Conservation (phyloP, 2,888 invertebrate species). For the Xestia c-nigrum region DNA sequence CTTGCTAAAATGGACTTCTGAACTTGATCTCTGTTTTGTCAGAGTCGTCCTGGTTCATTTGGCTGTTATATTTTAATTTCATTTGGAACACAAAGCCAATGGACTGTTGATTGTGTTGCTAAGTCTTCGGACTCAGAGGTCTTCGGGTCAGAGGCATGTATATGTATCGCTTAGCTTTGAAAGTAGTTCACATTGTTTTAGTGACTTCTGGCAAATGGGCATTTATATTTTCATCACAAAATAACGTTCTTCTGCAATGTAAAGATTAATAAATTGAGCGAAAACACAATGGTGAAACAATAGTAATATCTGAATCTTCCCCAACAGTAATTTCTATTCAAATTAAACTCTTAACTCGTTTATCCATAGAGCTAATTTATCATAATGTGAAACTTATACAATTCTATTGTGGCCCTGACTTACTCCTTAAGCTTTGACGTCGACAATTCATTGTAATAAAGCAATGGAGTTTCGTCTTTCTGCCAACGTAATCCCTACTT, state of each 20-base stretch:
- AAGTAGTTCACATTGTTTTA: neutral
- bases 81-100: constrained; percentile 36
- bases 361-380: constrained; percentile 58
- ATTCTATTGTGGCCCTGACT: constrained; percentile 58
- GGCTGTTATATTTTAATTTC: constrained; percentile 25
- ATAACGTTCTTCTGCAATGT: neutral
- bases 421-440: constrained; percentile 54
- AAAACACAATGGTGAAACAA: constrained; percentile 10
- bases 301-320: constrained; percentile 13
- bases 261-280: neutral
- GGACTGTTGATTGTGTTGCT: constrained; percentile 17
- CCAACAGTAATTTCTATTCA: constrained; percentile 40
- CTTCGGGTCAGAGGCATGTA: neutral
- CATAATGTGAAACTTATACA: constrained; percentile 60
- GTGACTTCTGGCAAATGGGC: neutral
- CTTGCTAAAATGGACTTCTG: constrained; percentile 2
- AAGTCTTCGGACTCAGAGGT: neutral
- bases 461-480: constrained; percentile 54
- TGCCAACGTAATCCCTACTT: constrained; percentile 61
- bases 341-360: constrained; percentile 52
- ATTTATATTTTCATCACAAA: neutral
- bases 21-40: neutral
- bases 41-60: constrained; percentile 14
- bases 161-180: neutral
- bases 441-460: constrained; percentile 63